Percentiles rank a stretch among this genome's conserved stretches.
phyloP scores from a whole-genome alignment of 2,113 vertebrate genomes.

The Cephalopterus ornatus region DNA sequence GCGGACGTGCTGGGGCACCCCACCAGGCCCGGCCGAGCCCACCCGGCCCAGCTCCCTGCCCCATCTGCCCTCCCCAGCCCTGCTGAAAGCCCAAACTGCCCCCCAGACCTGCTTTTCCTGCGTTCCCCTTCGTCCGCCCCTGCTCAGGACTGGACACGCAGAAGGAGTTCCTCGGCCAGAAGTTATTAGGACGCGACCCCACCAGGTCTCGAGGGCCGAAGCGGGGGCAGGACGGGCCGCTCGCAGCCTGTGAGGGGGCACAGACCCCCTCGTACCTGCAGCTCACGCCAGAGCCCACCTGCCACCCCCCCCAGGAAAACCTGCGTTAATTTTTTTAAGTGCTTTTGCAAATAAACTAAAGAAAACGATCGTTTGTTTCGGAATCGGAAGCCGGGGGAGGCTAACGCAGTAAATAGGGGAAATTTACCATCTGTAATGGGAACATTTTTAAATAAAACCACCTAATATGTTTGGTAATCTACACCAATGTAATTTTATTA shows the following conservation, averaged over 20 bases:
- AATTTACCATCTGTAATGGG: constrained; percentile 33
- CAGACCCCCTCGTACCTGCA: neutral
- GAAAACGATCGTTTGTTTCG: constrained; percentile 14
- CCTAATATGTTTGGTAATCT: constrained; percentile 73
- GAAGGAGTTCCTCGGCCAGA: neutral
- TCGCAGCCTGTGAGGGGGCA: neutral
- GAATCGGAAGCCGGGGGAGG: neutral
- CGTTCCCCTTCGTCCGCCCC: neutral
- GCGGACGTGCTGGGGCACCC: neutral
- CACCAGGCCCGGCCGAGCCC: neutral
- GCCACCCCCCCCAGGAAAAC: neutral
- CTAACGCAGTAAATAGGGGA: constrained; percentile 48
- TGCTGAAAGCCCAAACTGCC: neutral
- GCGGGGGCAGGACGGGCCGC: neutral
- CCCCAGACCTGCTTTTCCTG: neutral
- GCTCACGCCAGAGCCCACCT: neutral
- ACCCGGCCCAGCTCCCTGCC: neutral
- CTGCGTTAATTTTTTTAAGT: neutral
- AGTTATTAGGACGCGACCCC: neutral
- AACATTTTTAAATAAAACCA: constrained; percentile 66
- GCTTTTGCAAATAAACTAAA: constrained; percentile 5
- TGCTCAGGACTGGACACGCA: neutral
- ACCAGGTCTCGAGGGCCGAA: neutral
- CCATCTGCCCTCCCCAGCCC: neutral
- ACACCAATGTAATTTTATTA: constrained; percentile 74